Base-by-base conservation (phyloP, 1,140 invertebrate genomes). In the Sycobia sp. region DNA sequence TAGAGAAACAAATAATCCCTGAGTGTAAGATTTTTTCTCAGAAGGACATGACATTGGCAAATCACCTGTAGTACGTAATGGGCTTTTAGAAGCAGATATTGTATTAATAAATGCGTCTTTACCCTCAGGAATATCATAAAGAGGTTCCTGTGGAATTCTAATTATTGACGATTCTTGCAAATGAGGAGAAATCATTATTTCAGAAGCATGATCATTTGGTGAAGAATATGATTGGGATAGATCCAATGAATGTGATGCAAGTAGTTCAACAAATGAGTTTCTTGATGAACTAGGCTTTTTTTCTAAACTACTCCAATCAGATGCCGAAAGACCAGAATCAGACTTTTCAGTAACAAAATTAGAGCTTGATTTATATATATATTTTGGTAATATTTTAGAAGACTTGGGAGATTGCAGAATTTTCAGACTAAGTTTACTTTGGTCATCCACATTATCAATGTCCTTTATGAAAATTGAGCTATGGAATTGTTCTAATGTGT, bases 271-370 rank as follows among this genome's bases (percentile, higher is more conserved):
- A 46, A 77, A 74, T 38, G 67, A 75, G 71, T 67, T 82, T 67
- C 86, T 86, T 0, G 90, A 89, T 1, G 89, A 91, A 50, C 88
- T 88, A 11, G 90, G 91, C 27, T 91, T 92, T 81, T 93, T 93
- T 78, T 93, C 91, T 66, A 91, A 76, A 74, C 88, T 91, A 10
- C 90, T 92, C 87, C 91, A 92, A 14, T 89, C 89, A 75, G 90
- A 93, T 13, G 91, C 93, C 1, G 91, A 93, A 41, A 94, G 77
- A 2, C 91, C 91, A 1, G 91, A 93, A 79, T 94, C 91, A 8
- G 90, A 92, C 75, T 91, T 91, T 5, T 87, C 87, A 29, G 88
- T 82, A 13, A 87, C 86, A 49, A 90, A 89, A 73, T 86, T 88
- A 73, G 87, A 88, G 41, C 77, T 78, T 64, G 87, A 85, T 68